Percentiles rank a stretch among this genome's conserved stretches.
Evolutionary conservation across 2,888 invertebrate species (phyloP).

Genomic region (Venusia cambrica): DNA sequence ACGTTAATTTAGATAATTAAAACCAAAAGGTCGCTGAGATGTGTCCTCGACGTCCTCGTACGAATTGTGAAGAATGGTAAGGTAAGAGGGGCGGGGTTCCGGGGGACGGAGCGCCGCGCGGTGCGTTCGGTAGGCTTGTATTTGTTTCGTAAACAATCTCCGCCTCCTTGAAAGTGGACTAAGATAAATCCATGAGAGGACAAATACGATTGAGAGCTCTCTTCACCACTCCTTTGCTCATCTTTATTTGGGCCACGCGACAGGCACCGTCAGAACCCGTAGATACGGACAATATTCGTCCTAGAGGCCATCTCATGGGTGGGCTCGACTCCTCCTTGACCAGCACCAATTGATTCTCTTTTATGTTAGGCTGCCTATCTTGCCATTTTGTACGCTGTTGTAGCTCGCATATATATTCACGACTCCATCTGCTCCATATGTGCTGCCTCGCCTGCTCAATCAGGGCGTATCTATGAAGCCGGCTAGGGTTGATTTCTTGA

Average conservation of each 20-base stretch:
- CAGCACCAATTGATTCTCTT: conserved; percentile 9
- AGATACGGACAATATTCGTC: conserved; percentile 3
- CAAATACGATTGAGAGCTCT: conserved; percentile 8
- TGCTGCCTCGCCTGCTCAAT: conserved; percentile 27
- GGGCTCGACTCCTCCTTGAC: conserved; percentile 9
- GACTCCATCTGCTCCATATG: conserved; percentile 29
- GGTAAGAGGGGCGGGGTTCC: no score
- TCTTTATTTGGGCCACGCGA: conserved; percentile 10
- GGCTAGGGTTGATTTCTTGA: conserved; percentile 3
- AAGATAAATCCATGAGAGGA: no score
- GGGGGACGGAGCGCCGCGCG: no score
- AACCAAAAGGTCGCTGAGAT: no score
- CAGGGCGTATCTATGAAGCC: conserved; percentile 16
- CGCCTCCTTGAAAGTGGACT: no score
- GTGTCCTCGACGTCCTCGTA: no score
- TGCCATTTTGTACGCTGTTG: conserved; percentile 37
- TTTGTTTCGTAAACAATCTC: no score
- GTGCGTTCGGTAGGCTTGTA: no score
- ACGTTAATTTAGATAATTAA: no score
- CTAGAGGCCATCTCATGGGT: conserved; percentile 15
- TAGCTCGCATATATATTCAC: conserved; percentile 28
- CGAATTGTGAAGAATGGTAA: no score
- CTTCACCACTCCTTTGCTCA: conserved; percentile 5
- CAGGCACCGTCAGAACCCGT: conserved; percentile 6
- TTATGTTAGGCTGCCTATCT: not conserved